Evolutionary conservation across 2,113 vertebrate species (phyloP).

Genomic region (Vulpes lagopus): DNA sequence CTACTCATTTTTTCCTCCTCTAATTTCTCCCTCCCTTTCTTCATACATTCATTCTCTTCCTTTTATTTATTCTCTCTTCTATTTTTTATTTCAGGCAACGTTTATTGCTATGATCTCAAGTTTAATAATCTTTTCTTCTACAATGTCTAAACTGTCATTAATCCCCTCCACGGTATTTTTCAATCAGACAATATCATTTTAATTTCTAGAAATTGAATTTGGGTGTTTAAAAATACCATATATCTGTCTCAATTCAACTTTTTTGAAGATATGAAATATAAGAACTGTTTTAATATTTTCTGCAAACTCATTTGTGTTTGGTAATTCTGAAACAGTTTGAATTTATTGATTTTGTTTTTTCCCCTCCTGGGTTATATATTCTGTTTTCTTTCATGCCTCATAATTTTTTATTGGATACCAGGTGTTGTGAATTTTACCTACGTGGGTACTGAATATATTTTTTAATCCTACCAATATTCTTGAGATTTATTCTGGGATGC

Average conservation of each 20-base stretch:
- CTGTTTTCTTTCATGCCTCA: not conserved
- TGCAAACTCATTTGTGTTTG: not conserved
- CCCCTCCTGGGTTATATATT: not conserved
- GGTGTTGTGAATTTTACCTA: not conserved
- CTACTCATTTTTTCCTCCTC: not conserved
- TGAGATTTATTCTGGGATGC: conserved; percentile 31
- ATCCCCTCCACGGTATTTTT: not conserved
- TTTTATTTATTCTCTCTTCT: not conserved
- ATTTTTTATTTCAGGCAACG: not conserved
- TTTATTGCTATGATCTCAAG: not conserved
- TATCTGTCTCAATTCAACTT: not conserved
- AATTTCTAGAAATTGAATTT: not conserved
- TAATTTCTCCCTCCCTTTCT: not conserved
- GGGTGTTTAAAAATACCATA: not conserved
- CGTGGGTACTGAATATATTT: not conserved
- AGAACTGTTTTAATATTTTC: not conserved
- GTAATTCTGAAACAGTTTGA: not conserved
- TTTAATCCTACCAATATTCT: not conserved
- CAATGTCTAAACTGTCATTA: not conserved
- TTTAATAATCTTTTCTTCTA: not conserved
- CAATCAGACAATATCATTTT: not conserved
- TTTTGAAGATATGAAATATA: not conserved
- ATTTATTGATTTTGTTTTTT: not conserved
- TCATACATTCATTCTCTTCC: not conserved
- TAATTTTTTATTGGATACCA: conserved; percentile 5